phyloP scores from a whole-genome alignment of 2,888 invertebrate species.

The Xestia ashworthii region DNA sequence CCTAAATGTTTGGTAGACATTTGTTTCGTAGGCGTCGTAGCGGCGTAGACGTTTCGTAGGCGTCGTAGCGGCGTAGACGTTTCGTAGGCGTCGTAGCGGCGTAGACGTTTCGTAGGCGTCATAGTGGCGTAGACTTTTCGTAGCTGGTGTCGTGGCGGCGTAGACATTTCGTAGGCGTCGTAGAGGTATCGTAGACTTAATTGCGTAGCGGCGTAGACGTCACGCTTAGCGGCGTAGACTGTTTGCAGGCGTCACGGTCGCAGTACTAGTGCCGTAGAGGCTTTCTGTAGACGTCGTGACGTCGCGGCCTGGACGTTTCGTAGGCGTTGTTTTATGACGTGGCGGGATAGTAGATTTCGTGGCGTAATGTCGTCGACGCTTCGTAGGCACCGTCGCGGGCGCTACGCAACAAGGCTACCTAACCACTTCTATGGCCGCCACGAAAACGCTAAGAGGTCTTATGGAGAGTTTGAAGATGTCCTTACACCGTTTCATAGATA shows the following conservation, averaged over 20 bases:
- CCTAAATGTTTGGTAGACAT: not conserved
- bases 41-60: not conserved
- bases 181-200: too few species aligned
- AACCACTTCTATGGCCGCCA: not conserved
- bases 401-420: not conserved
- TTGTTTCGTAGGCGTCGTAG: not conserved
- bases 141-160: not conserved
- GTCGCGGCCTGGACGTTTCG: too few species aligned
- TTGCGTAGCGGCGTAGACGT: not conserved
- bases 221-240: not conserved
- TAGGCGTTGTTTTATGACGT: too few species aligned
- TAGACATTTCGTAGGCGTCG: too few species aligned
- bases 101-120: not conserved
- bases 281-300: too few species aligned
- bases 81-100: not conserved
- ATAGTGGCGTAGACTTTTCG: not conserved
- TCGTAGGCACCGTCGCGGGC: too few species aligned
- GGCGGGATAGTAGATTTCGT: too few species aligned
- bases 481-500: not conserved
- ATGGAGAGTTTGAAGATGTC: not conserved
- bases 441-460: too few species aligned
- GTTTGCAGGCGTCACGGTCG: too few species aligned
- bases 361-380: too few species aligned
- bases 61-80: not conserved
- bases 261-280: too few species aligned